A percentile compares a stretch with the other conserved stretches of the same genome.
Evolutionary conservation across 2,888 invertebrate genomes (phyloP).

Genomic region (Caenorhabditis japonica): DNA sequence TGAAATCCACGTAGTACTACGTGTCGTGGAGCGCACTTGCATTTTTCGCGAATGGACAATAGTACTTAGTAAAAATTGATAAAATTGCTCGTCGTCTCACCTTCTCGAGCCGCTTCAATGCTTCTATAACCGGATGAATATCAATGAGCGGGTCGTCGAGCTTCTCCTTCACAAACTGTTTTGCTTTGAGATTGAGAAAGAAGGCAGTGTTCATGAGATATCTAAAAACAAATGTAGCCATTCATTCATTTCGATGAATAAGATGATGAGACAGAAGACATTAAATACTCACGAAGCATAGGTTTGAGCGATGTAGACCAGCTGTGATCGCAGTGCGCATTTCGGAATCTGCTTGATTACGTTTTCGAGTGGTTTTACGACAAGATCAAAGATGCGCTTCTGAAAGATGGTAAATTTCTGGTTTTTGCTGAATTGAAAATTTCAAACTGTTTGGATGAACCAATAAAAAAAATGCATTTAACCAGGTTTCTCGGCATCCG

Average conservation of each 20-base stretch:
- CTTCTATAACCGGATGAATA: constrained; percentile 90
- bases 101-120: constrained; percentile 85
- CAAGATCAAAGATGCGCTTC: constrained; percentile 51
- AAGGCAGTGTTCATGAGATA: constrained; percentile 89
- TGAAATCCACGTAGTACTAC: too few relatives aligned
- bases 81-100: constrained; percentile 60
- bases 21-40: too few relatives aligned
- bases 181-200: constrained; percentile 88
- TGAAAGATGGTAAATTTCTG: constrained; percentile 25
- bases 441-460: constrained; percentile 1
- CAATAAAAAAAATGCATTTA: neutral
- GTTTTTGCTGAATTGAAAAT: too few relatives aligned
- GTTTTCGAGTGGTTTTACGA: constrained; percentile 58
- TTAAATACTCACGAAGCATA: constrained; percentile 58
- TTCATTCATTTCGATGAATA: too few relatives aligned
- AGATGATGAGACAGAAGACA: neutral
- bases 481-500: too few relatives aligned
- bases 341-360: constrained; percentile 57
- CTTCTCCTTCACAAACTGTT: constrained; percentile 80
- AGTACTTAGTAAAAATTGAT: neutral
- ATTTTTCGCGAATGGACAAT: too few relatives aligned
- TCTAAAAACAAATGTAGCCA: too few relatives aligned
- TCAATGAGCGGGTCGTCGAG: constrained; percentile 80
- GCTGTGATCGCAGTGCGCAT: constrained; percentile 52
- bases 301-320: constrained; percentile 56